phyloP scores from a whole-genome alignment of 2,113 vertebrate species.

The Strix uralensis region DNA sequence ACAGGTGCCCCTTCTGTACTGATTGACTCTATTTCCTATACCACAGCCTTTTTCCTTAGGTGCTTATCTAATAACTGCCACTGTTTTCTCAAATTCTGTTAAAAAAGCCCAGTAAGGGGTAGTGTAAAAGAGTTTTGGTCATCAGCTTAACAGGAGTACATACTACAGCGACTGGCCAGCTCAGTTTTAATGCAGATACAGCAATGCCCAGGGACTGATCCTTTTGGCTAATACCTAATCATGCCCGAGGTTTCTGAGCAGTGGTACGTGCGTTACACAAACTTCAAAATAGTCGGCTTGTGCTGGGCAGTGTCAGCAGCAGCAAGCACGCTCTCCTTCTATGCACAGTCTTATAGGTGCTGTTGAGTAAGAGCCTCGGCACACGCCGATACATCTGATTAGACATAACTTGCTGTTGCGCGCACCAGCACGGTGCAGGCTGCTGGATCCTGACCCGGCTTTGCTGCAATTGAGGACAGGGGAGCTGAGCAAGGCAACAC shows the following conservation, averaged over 20 bases:
- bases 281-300: fast-evolving
- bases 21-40: not conserved
- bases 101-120: not conserved
- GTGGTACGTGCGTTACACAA: fast-evolving
- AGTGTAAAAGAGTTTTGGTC: not conserved
- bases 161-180: not conserved
- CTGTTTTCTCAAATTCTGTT: not conserved
- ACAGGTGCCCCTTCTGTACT: not conserved
- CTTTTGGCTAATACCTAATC: not conserved
- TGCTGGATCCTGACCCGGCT: not conserved
- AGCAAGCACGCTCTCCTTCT: not conserved
- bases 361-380: not conserved
- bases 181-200: not conserved
- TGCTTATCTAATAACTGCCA: not conserved
- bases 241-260: not conserved
- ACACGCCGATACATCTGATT: not conserved
- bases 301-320: not conserved
- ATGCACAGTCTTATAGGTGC: not conserved
- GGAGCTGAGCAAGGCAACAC: not conserved
- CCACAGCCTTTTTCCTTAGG: not conserved
- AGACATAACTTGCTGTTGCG: not conserved
- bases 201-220: not conserved
- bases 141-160: not conserved
- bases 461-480: not conserved
- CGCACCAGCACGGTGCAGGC: not conserved